A percentile compares a stretch with the other conserved stretches of the same genome.
Evolutionary conservation across 2,797 vertebrate species (phyloP).

Genomic region (Parotocinclus haroldoi): DNA sequence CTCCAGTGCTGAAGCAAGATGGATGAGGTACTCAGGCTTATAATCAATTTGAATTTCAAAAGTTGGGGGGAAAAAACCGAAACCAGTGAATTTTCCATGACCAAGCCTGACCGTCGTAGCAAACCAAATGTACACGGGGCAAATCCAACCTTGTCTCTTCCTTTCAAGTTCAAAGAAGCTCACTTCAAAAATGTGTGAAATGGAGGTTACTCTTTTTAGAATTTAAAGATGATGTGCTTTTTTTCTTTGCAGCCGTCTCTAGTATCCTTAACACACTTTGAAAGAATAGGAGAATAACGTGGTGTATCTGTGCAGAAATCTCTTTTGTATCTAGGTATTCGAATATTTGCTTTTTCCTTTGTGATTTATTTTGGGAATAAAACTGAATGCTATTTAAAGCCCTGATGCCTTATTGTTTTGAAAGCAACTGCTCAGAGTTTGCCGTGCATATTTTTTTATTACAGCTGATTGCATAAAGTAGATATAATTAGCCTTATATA

Average conservation of each 20-base stretch:
- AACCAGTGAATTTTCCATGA: constrained; percentile 16
- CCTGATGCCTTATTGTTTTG: background rate
- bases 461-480: constrained; percentile 49
- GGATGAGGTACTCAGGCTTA: background rate
- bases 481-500: constrained; percentile 51
- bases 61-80: constrained; percentile 13
- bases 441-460: constrained; percentile 36
- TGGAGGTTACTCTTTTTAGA: constrained; percentile 50
- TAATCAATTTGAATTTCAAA: constrained; percentile 25
- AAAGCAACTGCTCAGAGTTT: background rate
- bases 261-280: no score
- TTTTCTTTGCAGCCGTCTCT: constrained; percentile 34
- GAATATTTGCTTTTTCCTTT: background rate
- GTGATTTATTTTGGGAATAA: background rate
- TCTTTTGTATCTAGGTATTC: no score
- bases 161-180: constrained; percentile 54
- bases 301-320: no score
- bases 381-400: background rate
- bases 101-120: constrained; percentile 22
- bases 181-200: constrained; percentile 41
- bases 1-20: no score
- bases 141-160: constrained; percentile 40
- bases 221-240: constrained; percentile 49
- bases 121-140: constrained; percentile 46
- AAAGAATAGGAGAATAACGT: no score